These are phyloP conservation scores for Chamaea fasciata DNA, from an alignment of 2,113 vertebrate genomes.

Conservation along the genomic window DNA sequence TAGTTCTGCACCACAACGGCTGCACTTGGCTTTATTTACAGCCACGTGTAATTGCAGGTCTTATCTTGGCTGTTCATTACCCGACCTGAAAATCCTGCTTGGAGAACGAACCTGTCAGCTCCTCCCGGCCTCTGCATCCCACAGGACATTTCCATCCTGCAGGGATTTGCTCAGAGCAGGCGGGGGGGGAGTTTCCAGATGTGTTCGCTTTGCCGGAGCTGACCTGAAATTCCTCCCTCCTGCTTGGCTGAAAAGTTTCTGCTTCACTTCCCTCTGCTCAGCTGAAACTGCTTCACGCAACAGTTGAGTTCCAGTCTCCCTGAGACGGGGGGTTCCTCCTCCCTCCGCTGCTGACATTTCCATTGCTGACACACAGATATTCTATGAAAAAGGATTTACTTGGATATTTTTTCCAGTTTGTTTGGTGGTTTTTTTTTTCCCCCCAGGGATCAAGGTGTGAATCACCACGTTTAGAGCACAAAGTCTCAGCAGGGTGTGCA, in stretches of 20 bases:
- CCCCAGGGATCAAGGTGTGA: neutral
- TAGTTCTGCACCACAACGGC: fast-evolving
- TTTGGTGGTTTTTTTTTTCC: neutral
- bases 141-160: neutral
- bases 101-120: neutral
- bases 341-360: neutral
- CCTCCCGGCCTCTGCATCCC: neutral
- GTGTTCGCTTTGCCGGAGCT: neutral
- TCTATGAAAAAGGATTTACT: fast-evolving
- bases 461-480: neutral
- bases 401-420: neutral
- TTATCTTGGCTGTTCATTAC: neutral
- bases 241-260: neutral
- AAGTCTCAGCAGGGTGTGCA: neutral
- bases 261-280: neutral
- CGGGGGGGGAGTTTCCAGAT: neutral
- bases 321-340: neutral
- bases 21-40: neutral
- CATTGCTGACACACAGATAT: fast-evolving
- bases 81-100: conserved; percentile 39
- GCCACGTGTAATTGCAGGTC: neutral
- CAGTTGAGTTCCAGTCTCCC: neutral
- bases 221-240: neutral
- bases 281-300: neutral
- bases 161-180: neutral